Percentiles rank a stretch among this genome's conserved stretches.
These are phyloP conservation scores for Corydoras sp. DNA, from an alignment of 2,113 vertebrate species.

Conservation along the genomic window DNA sequence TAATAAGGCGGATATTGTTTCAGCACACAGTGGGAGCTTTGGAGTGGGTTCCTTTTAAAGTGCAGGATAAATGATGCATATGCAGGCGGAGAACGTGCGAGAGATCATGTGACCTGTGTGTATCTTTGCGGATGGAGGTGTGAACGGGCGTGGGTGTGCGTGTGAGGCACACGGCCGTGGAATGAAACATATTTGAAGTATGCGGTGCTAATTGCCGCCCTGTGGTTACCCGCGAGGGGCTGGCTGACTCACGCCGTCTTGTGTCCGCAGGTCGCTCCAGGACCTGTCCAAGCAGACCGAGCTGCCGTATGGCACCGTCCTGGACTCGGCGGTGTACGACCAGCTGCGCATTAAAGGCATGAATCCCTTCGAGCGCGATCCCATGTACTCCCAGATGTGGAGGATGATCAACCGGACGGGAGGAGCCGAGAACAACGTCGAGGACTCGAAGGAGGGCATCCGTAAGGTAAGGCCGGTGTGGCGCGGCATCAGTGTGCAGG, in stretches of 20 bases:
- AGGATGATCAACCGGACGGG: slow-evolving; percentile 95
- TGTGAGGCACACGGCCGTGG: too few species aligned
- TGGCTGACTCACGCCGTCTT: neutral
- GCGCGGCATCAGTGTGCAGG: too few species aligned
- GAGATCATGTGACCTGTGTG: neutral
- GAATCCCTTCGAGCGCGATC: slow-evolving; percentile 97
- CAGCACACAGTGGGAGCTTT: slow-evolving; percentile 21
- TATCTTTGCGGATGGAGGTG: neutral
- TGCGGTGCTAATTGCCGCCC: too few species aligned
- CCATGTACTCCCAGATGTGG: slow-evolving; percentile 98
- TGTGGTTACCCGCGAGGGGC: too few species aligned
- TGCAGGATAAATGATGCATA: slow-evolving; percentile 26
- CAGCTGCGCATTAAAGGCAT: slow-evolving; percentile 90
- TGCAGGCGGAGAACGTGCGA: neutral
- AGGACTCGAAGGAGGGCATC: slow-evolving; percentile 88
- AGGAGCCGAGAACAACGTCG: slow-evolving; percentile 86
- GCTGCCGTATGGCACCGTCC: slow-evolving; percentile 89
- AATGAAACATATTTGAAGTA: too few species aligned
- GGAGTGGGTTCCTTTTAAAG: slow-evolving; percentile 15
- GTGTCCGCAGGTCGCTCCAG: slow-evolving; percentile 82
- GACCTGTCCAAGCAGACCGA: slow-evolving; percentile 96
- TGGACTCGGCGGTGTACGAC: slow-evolving; percentile 94
- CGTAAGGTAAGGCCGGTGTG: slow-evolving; percentile 76
- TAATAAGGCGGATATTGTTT: neutral
- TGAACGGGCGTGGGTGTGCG: too few species aligned